Conservation (phyloP, 2,113 vertebrate genomes). For the Papio anubis region DNA sequence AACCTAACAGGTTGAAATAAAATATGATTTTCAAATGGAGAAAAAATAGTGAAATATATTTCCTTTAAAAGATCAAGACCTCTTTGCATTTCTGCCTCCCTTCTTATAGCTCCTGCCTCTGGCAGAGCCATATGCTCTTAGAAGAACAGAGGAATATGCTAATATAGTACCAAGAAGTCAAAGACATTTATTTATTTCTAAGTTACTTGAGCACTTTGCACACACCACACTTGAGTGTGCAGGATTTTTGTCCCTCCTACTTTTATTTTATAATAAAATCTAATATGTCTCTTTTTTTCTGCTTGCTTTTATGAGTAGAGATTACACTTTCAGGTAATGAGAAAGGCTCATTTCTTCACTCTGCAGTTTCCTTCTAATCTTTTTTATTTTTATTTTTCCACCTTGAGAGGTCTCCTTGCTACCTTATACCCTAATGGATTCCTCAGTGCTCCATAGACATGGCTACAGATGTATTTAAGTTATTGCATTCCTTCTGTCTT, state of each 20-base stretch:
- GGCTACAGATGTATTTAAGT: not conserved
- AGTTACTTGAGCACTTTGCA: not conserved
- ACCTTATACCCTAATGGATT: not conserved
- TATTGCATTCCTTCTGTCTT: not conserved
- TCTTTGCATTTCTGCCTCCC: not conserved
- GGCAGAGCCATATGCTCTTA: not conserved
- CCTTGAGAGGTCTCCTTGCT: not conserved
- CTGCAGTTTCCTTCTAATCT: not conserved
- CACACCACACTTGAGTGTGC: not conserved
- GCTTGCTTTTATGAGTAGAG: not conserved
- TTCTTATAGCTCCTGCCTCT: not conserved
- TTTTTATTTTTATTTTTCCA: not conserved
- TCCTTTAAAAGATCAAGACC: not conserved
- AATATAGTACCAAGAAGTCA: not conserved
- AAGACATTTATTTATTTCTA: slow-evolving; percentile 14
- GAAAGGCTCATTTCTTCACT: not conserved
- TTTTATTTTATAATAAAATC: slow-evolving; percentile 25
- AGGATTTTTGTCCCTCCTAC: not conserved
- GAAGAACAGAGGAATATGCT: not conserved
- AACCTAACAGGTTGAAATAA: not conserved
- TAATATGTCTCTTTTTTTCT: not conserved
- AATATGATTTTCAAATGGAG: not conserved
- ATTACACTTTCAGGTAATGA: not conserved
- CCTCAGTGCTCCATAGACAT: not conserved
- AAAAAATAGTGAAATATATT: not conserved